Evolutionary conservation across 2,888 invertebrate species (phyloP).

Genomic region (Metallyticus violacea): DNA sequence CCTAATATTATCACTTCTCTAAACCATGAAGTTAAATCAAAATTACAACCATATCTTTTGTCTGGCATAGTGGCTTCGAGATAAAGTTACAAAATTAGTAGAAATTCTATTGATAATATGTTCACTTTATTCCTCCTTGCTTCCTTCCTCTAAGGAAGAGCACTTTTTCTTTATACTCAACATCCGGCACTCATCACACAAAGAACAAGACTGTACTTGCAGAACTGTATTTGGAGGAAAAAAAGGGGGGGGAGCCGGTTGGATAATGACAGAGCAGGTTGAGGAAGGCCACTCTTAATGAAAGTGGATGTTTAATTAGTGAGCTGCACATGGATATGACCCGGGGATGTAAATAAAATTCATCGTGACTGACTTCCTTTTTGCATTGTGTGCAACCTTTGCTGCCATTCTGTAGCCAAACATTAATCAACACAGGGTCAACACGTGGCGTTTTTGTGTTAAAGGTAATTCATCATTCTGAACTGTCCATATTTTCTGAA

Average conservation of each 20-base stretch:
- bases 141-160: background rate
- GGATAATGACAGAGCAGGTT: background rate
- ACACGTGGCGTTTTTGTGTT: background rate
- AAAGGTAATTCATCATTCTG: background rate
- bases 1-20: too few species aligned
- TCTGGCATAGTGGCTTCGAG: too few species aligned
- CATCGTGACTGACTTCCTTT: background rate
- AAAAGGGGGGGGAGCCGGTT: background rate
- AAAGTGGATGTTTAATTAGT: background rate
- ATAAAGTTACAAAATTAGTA: too few species aligned
- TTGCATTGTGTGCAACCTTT: background rate
- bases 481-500: background rate
- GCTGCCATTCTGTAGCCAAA: background rate
- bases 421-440: background rate
- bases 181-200: background rate
- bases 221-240: background rate
- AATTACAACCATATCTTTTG: too few species aligned
- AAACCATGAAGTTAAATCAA: too few species aligned
- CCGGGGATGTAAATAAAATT: background rate
- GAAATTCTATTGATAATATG: background rate
- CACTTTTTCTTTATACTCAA: too few species aligned
- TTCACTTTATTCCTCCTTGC: background rate
- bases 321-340: background rate
- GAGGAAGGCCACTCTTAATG: background rate
- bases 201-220: background rate